Conservation (phyloP, 1,140 invertebrate species). For the Apis laboriosa region DNA sequence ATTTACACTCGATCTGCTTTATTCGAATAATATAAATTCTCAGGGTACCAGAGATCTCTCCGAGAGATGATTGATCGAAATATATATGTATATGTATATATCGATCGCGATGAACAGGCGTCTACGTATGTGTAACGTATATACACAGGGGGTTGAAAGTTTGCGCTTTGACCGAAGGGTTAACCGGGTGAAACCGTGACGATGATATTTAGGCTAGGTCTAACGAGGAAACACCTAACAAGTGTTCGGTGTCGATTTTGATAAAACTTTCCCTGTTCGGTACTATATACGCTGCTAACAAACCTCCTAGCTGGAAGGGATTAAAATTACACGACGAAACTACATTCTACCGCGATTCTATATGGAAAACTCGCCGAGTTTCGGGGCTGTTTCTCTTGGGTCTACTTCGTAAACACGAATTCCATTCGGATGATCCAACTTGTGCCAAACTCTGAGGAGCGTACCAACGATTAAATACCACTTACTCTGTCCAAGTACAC, state of each 20-base stretch:
- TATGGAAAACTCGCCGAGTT: constrained; percentile 5
- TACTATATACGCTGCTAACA: not conserved
- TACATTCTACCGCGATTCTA: not conserved
- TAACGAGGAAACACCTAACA: not conserved
- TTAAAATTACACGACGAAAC: not conserved
- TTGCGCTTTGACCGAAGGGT: not conserved
- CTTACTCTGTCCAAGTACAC: not conserved
- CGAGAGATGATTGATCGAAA: constrained; percentile 31
- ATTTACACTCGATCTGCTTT: constrained; percentile 38
- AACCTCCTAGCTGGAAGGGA: not conserved
- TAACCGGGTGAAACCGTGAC: not conserved
- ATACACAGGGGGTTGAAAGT: not conserved
- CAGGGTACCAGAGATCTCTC: no score
- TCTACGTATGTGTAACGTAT: not conserved
- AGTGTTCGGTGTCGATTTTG: not conserved
- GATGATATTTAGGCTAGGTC: not conserved
- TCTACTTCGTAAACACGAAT: constrained; percentile 10
- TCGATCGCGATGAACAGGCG: not conserved
- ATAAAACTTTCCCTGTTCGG: not conserved
- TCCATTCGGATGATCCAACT: not conserved
- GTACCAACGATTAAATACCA: not conserved
- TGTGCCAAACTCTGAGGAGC: not conserved
- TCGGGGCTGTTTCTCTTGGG: not conserved
- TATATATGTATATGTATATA: not conserved
- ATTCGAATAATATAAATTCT: constrained; percentile 41